phyloP scores from a whole-genome alignment of 2,888 invertebrate genomes.

The Bombylius discolor region DNA sequence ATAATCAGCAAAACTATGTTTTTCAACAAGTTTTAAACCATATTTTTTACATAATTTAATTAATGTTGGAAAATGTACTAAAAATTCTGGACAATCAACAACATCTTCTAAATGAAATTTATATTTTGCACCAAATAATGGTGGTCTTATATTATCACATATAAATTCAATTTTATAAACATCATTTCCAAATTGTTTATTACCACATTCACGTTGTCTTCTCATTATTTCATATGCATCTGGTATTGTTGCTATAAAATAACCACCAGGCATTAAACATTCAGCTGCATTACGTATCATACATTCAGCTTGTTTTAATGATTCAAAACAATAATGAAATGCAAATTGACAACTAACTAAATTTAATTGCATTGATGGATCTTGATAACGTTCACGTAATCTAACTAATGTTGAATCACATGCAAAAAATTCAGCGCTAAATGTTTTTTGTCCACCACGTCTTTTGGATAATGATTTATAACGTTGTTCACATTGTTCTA shows the following conservation, averaged over 20 bases:
- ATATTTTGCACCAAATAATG: constrained; percentile 91
- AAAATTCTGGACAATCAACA: constrained; percentile 96
- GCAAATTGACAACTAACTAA: constrained; percentile 96
- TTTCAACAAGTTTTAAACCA: constrained; percentile 54
- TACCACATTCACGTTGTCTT: constrained; percentile 43
- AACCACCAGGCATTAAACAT: constrained; percentile 78
- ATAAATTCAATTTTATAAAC: constrained; percentile 62
- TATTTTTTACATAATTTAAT: constrained; percentile 57
- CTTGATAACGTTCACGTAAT: constrained; percentile 60
- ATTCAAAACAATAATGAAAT: constrained; percentile 93
- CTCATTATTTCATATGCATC: constrained; percentile 86
- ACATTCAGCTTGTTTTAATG: constrained; percentile 71
- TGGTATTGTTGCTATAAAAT: constrained; percentile 93
- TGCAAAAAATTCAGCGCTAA: constrained; percentile 78
- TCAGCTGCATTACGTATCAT: constrained; percentile 90
- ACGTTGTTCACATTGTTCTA: constrained; percentile 78
- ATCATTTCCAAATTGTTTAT: constrained; percentile 60
- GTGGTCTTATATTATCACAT: constrained; percentile 52
- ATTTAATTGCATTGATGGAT: constrained; percentile 69
- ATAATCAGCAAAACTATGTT: constrained; percentile 66
- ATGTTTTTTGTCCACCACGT: constrained; percentile 40
- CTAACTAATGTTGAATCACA: constrained; percentile 83
- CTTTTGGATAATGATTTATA: constrained; percentile 54
- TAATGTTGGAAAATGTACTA: constrained; percentile 84
- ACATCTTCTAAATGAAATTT: constrained; percentile 91